phyloP scores from a whole-genome alignment of 2,113 vertebrate genomes.

The Pogonocichla stellata region DNA sequence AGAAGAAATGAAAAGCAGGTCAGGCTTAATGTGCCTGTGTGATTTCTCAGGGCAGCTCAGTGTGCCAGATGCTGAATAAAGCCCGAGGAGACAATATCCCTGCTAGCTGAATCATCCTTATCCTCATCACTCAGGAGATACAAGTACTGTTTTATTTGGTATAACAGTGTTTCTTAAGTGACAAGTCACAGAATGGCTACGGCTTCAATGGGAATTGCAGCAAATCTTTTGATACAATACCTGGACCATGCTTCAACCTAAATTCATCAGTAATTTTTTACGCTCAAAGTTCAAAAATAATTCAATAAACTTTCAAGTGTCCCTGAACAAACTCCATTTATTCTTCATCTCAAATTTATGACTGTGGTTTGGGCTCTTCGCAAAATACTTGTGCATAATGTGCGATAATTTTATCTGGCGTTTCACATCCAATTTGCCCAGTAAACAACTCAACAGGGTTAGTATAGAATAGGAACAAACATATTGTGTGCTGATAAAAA shows the following conservation, averaged over 20 bases:
- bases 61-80: neutral
- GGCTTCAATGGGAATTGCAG: neutral
- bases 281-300: neutral
- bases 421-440: neutral
- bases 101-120: neutral
- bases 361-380: neutral
- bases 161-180: neutral
- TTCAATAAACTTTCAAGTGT: neutral
- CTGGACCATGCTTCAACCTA: neutral
- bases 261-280: neutral
- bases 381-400: neutral
- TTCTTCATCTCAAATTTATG: neutral
- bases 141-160: neutral
- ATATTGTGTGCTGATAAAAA: neutral
- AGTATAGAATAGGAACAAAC: neutral
- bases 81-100: neutral
- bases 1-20: neutral
- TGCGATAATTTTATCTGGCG: neutral
- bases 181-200: neutral
- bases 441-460: neutral
- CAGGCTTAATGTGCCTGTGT: neutral
- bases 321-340: neutral
- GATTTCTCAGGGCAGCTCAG: neutral
- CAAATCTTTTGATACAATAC: neutral
- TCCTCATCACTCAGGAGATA: neutral